These are phyloP conservation scores for Venustaconcha ellipsiformis DNA, from an alignment of 1,140 invertebrate genomes.

Conservation along the genomic window DNA sequence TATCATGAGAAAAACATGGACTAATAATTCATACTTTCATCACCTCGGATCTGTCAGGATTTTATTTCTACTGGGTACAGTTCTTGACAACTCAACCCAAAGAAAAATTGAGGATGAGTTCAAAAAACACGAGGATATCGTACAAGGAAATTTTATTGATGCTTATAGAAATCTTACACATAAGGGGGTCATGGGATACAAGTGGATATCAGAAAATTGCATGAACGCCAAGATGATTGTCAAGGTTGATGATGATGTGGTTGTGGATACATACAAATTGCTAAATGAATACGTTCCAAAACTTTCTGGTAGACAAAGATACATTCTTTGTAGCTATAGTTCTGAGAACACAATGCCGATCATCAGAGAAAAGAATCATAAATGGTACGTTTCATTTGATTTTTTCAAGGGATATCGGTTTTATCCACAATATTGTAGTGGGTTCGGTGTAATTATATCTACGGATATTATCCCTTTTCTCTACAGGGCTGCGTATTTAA, in stretches of 20 bases:
- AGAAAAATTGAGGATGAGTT: conserved; percentile 42
- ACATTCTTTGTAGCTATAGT: conserved; percentile 39
- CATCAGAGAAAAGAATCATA: conserved; percentile 19
- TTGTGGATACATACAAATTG: conserved; percentile 30
- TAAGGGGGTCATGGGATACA: conserved; percentile 72
- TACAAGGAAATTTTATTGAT: conserved; percentile 62
- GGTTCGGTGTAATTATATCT: conserved; percentile 40
- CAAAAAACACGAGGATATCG: conserved; percentile 47
- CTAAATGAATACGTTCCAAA: conserved; percentile 17
- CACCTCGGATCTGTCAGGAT: conserved; percentile 39
- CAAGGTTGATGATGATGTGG: conserved; percentile 66
- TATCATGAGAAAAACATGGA: too few relatives aligned
- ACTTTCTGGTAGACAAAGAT: conserved; percentile 10
- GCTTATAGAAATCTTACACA: conserved; percentile 62
- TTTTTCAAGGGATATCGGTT: conserved; percentile 31
- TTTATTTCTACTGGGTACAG: conserved; percentile 79
- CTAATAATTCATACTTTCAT: conserved; percentile 17
- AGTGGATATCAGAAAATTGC: conserved; percentile 74
- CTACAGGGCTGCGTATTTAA: conserved; percentile 51
- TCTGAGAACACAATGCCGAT: conserved; percentile 31
- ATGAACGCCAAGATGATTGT: conserved; percentile 71
- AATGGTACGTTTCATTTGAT: conserved; percentile 41
- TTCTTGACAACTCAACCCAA: conserved; percentile 58
- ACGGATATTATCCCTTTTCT: conserved; percentile 48
- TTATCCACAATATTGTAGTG: conserved; percentile 54